Evolutionary conservation across 2,888 invertebrate species (phyloP).

Genomic region (Megastigmus dorsalis): DNA sequence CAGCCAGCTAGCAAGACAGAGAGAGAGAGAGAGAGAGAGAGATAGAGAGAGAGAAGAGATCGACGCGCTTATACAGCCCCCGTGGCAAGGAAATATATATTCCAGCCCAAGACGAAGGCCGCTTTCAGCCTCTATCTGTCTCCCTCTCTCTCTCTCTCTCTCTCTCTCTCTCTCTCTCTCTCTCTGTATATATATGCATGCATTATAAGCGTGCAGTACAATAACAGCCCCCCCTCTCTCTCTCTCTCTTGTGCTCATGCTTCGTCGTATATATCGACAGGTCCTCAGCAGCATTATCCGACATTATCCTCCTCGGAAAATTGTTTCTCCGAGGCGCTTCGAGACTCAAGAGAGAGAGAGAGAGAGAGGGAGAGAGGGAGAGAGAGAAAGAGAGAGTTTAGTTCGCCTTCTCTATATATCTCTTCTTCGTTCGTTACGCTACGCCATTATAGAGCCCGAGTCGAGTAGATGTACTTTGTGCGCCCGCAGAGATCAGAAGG

Average conservation of each 20-base stretch:
- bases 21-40: slow-evolving; percentile 8
- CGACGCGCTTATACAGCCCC: slow-evolving; percentile 26
- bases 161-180: neutral
- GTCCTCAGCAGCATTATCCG: slow-evolving; percentile 41
- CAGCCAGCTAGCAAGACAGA: neutral
- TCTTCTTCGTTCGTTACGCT: no score
- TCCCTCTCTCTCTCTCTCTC: slow-evolving; percentile 12
- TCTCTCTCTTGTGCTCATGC: neutral
- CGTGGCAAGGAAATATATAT: slow-evolving; percentile 47
- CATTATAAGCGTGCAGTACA: slow-evolving; percentile 15
- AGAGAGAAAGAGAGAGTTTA: no score
- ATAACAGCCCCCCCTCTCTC: neutral
- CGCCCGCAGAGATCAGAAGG: slow-evolving; percentile 37
- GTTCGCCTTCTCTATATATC: no score
- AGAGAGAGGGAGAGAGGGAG: no score
- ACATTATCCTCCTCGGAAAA: slow-evolving; percentile 41
- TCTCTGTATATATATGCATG: neutral
- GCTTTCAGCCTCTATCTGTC: slow-evolving; percentile 17
- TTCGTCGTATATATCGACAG: slow-evolving; percentile 41
- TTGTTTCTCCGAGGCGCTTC: slow-evolving; percentile 42
- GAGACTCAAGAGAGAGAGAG: no score
- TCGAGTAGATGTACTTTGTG: slow-evolving; percentile 28
- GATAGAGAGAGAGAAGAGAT: slow-evolving; percentile 21
- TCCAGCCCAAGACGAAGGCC: slow-evolving; percentile 31
- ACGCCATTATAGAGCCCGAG: no score